These are phyloP conservation scores for Graptemys geographica DNA, from an alignment of 2,797 vertebrate species.

Conservation along the genomic window DNA sequence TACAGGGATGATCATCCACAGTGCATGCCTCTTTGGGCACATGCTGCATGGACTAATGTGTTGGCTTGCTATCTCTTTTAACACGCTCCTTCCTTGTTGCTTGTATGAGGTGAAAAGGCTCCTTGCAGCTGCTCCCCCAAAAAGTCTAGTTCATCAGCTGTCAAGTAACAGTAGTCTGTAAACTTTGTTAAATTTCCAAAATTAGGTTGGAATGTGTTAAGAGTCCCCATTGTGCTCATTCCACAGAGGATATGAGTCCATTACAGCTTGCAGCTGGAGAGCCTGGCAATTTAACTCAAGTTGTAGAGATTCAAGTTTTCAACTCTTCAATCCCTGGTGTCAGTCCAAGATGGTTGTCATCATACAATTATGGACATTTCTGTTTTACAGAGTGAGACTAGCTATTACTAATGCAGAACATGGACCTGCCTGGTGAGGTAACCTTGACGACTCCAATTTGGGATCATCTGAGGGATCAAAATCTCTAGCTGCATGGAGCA, in stretches of 20 bases:
- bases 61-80: not conserved
- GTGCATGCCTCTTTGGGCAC: not conserved
- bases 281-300: not conserved
- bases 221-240: not conserved
- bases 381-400: not conserved
- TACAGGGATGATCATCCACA: not conserved
- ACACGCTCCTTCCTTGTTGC: not conserved
- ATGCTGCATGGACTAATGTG: not conserved
- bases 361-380: not conserved
- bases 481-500: not conserved
- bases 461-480: not conserved
- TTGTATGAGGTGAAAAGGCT: not conserved
- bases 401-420: not conserved
- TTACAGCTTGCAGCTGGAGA: not conserved
- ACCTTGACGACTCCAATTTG: not conserved
- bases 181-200: not conserved
- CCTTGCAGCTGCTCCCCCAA: not conserved
- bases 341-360: not conserved
- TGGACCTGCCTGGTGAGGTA: not conserved
- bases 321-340: not conserved
- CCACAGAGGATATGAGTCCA: not conserved
- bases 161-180: not conserved
- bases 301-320: not conserved
- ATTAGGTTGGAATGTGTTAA: not conserved
- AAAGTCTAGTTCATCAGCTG: not conserved